These are phyloP conservation scores for Lysiphlebus fabarum DNA, from an alignment of 1,140 invertebrate genomes.

Conservation along the genomic window DNA sequence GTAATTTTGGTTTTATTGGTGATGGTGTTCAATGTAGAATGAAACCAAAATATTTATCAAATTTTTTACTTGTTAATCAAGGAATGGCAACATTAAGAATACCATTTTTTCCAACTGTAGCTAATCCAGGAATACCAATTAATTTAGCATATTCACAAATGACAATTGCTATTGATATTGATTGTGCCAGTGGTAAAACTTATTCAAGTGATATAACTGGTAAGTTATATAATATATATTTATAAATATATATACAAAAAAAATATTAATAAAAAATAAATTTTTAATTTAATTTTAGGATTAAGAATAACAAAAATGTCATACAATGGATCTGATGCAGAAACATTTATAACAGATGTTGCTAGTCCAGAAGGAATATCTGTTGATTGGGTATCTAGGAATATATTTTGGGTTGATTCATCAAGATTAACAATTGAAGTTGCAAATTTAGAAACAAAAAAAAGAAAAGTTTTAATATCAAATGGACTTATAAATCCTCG, in stretches of 20 bases:
- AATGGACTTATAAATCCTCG: constrained; percentile 84
- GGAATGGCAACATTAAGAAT: constrained; percentile 82
- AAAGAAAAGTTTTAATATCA: constrained; percentile 74
- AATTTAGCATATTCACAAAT: constrained; percentile 62
- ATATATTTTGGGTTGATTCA: constrained; percentile 96
- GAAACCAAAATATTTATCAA: constrained; percentile 66
- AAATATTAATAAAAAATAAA: background rate
- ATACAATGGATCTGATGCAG: constrained; percentile 45
- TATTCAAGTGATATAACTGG: constrained; percentile 89
- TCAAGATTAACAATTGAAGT: constrained; percentile 86
- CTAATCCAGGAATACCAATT: constrained; percentile 58
- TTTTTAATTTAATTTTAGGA: constrained; percentile 36
- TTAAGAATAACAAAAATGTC: constrained; percentile 43
- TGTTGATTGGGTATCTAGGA: constrained; percentile 87
- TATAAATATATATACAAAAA: background rate
- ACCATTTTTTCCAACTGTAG: constrained; percentile 61
- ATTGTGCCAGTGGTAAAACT: constrained; percentile 77
- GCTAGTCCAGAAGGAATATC: constrained; percentile 89
- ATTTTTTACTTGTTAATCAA: constrained; percentile 85
- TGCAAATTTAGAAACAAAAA: constrained; percentile 75
- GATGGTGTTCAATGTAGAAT: constrained; percentile 74
- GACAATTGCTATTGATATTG: constrained; percentile 78
- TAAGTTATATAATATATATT: constrained; percentile 44
- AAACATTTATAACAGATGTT: constrained; percentile 61
- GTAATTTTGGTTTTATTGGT: constrained; percentile 77